phyloP scores from a whole-genome alignment of 1,140 invertebrate genomes.

The Caenorhabditis elegans region WBcel235 BX284606.5:10866501-10867000 shows the following conservation, averaged over 20 bases:
- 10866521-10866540: no score
- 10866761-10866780: conserved; percentile 70
- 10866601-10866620: background rate
- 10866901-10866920: conserved; percentile 53
- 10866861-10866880: conserved; percentile 48
- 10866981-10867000: background rate
- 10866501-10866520: no score
- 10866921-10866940: conserved; percentile 57
- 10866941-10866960: conserved; percentile 26
- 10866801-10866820: conserved; percentile 68
- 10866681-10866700: conserved; percentile 1
- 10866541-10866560: no score
- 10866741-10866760: conserved; percentile 68
- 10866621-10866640: background rate
- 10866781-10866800: conserved; percentile 69
- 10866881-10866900: conserved; percentile 29
- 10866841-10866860: conserved; percentile 67
- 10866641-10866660: background rate
- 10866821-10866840: conserved; percentile 68
- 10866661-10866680: background rate
- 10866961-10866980: conserved; percentile 55
- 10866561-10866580: no score
- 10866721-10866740: conserved; percentile 70
- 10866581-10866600: no score
- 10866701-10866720: conserved; percentile 45